Evolutionary conservation across 2,797 vertebrate species (phyloP), one percentile per base, ranked within the genome.

Genomic region (Hoplostethus mediterraneus): DNA sequence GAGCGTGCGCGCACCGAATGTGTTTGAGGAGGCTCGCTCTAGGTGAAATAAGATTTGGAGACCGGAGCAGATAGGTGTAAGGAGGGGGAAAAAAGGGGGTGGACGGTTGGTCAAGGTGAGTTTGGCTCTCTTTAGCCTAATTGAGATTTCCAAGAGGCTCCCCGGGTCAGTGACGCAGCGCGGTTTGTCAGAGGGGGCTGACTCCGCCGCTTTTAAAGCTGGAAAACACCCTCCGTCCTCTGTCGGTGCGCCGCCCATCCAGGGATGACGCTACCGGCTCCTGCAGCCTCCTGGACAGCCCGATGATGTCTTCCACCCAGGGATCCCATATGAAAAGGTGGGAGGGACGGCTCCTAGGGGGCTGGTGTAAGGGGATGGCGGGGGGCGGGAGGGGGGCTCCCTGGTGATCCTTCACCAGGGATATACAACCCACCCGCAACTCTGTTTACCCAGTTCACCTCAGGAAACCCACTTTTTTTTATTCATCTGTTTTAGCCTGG

Each of bases 161-260:
- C 87, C 82, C 77, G 73, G 90, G 93, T 93, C 90, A 94, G 93
- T 97, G 96, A 97, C 96, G 96, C 97, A 92, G 93, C 90, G 93
- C 81, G 83, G 69, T 93, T 90, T 93, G 93, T 92, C 88, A 88
- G 72, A 88, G 90, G 87, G 89, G 90, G 21, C 88, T 69, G 90
- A 88, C 90, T 88, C 80, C 95, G 85, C 93, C 90, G 95, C 95
- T 97, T 97, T 97, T 97, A 98, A 98, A 97, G 95, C 95, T 95
- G 97, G 96, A 96, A 97, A 97, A 97, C 95, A 96, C 97, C 96
- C 95, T 89, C 92, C 83, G 83, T 77, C 82, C 91, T 86, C 77
- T 36, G 73, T 79, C 62, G 36, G 68, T 25, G 91, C 90, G 78
- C 94, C 95, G 93, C 92, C 94, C 94, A 92, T 94, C 63, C 73